These are phyloP conservation scores for Tetragonula clypearis DNA, from an alignment of 1,140 invertebrate species.

Conservation along the genomic window DNA sequence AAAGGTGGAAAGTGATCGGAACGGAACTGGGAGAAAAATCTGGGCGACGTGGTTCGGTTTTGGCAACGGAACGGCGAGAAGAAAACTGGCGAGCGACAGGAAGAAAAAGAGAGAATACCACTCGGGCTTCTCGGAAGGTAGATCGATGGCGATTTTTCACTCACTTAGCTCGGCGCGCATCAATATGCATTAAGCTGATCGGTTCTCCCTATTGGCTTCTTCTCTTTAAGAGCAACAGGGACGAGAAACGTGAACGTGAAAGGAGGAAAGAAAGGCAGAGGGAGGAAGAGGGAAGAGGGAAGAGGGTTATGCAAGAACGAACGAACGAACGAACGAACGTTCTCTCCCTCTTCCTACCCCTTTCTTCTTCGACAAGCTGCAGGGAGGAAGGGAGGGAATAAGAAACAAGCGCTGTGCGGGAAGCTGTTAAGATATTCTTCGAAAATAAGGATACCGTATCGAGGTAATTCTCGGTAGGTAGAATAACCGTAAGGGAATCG, in stretches of 20 bases:
- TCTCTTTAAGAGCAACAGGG: conserved; percentile 64
- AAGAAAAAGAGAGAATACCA: conserved; percentile 63
- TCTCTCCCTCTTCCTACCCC: conserved; percentile 33
- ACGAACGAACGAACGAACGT: neutral
- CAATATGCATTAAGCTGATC: conserved; percentile 82
- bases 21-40: conserved; percentile 1
- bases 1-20: neutral
- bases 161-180: conserved; percentile 80
- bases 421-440: conserved; percentile 77
- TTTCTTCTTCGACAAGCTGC: conserved; percentile 56
- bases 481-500: conserved; percentile 79
- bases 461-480: conserved; percentile 75
- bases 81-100: conserved; percentile 44
- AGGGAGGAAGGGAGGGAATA: conserved; percentile 42
- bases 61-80: conserved; percentile 33
- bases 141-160: conserved; percentile 82
- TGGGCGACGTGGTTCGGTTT: conserved; percentile 47
- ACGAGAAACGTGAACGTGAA: conserved; percentile 38
- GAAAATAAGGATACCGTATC: conserved; percentile 77
- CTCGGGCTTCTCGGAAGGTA: conserved; percentile 66
- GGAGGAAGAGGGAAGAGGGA: conserved; percentile 10
- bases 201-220: conserved; percentile 78
- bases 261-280: conserved; percentile 32
- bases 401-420: conserved; percentile 61
- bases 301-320: conserved; percentile 39